These are phyloP conservation scores for Alcis repandata DNA, from an alignment of 2,888 invertebrate species.

Conservation along the genomic window DNA sequence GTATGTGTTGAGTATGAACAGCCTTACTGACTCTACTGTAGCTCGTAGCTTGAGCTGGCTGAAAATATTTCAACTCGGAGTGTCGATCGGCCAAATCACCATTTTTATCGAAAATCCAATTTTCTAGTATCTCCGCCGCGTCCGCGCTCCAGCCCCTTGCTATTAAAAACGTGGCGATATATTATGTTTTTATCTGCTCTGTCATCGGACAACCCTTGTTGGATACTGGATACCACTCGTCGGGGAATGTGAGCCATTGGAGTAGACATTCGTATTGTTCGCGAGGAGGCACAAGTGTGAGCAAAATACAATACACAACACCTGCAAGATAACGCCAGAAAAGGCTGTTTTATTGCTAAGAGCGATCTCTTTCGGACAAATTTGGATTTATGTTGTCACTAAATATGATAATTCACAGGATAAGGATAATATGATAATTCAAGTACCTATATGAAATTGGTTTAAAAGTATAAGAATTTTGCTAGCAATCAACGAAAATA, in stretches of 20 bases:
- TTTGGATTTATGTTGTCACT: no score
- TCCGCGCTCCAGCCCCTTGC: slow-evolving; percentile 50
- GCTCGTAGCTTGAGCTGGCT: background rate
- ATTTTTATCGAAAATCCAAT: slow-evolving; percentile 72
- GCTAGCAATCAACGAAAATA: no score
- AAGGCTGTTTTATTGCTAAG: no score
- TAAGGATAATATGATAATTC: no score
- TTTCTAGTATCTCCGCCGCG: slow-evolving; percentile 56
- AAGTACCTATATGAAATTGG: no score
- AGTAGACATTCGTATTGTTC: background rate
- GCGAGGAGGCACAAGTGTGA: background rate
- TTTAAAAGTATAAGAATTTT: background rate
- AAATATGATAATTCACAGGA: no score
- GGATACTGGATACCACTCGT: background rate
- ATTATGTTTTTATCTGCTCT: slow-evolving; percentile 62
- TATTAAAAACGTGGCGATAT: slow-evolving; percentile 58
- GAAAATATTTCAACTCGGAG: slow-evolving; percentile 46
- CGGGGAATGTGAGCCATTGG: background rate
- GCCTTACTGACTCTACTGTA: slow-evolving; percentile 19
- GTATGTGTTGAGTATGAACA: no score
- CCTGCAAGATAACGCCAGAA: no score
- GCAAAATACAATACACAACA: background rate
- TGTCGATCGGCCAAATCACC: slow-evolving; percentile 54
- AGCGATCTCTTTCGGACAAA: no score
- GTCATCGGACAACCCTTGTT: slow-evolving; percentile 53